These are phyloP conservation scores for Eunapius fragilis DNA, from an alignment of 37 sponge, comb jelly and placozoan species.

Conservation along the genomic window DNA sequence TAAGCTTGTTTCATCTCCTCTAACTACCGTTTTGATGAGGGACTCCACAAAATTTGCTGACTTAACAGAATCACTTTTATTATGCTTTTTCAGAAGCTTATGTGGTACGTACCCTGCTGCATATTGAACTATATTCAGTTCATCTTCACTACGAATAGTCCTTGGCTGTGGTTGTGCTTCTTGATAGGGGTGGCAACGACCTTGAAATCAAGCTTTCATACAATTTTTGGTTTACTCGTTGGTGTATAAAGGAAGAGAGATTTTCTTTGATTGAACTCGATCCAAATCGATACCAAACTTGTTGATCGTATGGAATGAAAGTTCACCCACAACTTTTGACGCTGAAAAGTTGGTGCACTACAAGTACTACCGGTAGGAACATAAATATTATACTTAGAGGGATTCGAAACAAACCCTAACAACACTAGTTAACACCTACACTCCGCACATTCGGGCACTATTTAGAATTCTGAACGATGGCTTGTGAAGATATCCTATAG, in stretches of 20 bases:
- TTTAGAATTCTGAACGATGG: too few species aligned
- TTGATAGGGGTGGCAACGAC: neutral
- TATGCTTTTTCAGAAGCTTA: constrained; percentile 33
- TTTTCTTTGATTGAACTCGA: too few species aligned
- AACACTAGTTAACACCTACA: too few species aligned
- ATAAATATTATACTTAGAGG: too few species aligned
- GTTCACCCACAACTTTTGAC: too few species aligned
- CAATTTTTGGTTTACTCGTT: constrained; percentile 18
- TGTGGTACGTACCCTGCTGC: constrained; percentile 14
- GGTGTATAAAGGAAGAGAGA: constrained; percentile 1
- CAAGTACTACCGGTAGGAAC: too few species aligned
- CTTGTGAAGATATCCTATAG: too few species aligned
- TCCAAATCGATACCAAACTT: too few species aligned
- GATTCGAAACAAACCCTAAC: too few species aligned
- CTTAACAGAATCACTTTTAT: neutral
- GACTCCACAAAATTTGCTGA: constrained; percentile 19
- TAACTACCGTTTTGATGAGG: constrained; percentile 16
- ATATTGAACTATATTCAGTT: constrained; percentile 25
- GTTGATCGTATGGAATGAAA: too few species aligned
- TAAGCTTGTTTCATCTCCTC: constrained; percentile 22
- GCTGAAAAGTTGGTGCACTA: too few species aligned
- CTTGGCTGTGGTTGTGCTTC: neutral
- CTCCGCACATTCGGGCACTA: too few species aligned
- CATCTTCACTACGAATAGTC: constrained; percentile 5
- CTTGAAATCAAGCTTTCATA: constrained; percentile 7